Conservation (phyloP, 1,140 invertebrate species). For the Drosophila subpulchrella region DNA sequence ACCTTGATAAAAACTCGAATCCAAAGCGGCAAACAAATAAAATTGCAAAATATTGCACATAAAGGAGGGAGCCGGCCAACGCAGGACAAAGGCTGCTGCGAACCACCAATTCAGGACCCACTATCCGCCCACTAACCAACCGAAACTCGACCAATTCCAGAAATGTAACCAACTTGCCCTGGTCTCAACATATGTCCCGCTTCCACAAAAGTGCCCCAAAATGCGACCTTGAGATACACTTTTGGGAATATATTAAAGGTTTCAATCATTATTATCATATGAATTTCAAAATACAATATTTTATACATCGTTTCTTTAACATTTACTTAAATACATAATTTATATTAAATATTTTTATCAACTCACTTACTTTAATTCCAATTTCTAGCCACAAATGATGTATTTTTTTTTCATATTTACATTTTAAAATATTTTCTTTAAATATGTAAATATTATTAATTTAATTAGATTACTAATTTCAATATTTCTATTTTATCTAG, state of each 20-base stretch:
- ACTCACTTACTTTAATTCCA: no score
- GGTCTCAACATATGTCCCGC: conserved; percentile 17
- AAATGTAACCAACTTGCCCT: conserved; percentile 49
- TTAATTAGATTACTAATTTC: no score
- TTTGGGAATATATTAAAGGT: background rate
- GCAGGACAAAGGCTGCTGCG: conserved; percentile 4
- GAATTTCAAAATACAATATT: no score
- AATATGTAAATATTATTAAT: no score
- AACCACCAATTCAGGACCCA: conserved; percentile 3
- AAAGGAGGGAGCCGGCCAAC: conserved; percentile 20
- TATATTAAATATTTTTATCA: no score
- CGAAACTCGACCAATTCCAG: conserved; percentile 51
- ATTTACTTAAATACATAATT: no score
- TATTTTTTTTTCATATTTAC: no score
- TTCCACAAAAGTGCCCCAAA: conserved; percentile 6
- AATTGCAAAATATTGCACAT: conserved; percentile 53
- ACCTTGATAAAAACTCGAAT: conserved; percentile 16
- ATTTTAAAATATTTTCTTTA: no score
- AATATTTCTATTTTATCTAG: no score
- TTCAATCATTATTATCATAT: no score
- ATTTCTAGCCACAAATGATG: no score
- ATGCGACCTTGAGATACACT: background rate
- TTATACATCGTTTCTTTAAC: no score
- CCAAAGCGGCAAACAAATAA: conserved; percentile 47
- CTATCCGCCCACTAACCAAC: conserved; percentile 21